These are phyloP conservation scores for Pipistrellus pygmaeus DNA, from an alignment of 2,797 vertebrate species.

Conservation along the genomic window DNA sequence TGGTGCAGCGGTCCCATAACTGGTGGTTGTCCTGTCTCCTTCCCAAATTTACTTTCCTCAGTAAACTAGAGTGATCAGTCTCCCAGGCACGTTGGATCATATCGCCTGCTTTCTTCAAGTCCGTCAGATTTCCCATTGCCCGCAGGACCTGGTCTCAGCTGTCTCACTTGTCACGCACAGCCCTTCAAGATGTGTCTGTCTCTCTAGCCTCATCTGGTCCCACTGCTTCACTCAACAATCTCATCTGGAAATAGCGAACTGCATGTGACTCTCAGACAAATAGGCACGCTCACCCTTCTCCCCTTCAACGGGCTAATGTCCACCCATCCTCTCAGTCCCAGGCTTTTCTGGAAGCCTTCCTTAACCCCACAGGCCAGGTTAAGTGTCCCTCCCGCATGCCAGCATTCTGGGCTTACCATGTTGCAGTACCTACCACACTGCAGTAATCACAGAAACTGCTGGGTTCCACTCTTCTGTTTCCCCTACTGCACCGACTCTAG, in stretches of 20 bases:
- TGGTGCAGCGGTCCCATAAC: not conserved
- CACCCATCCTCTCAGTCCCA: not conserved
- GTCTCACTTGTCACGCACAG: not conserved
- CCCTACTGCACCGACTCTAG: not conserved
- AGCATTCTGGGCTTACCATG: not conserved
- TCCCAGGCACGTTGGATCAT: not conserved
- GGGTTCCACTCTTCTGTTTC: not conserved
- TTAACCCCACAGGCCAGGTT: not conserved
- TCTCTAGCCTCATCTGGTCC: not conserved
- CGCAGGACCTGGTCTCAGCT: not conserved
- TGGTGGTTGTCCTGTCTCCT: not conserved
- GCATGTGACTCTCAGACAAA: not conserved
- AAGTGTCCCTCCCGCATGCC: not conserved
- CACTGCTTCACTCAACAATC: not conserved
- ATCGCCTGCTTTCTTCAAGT: not conserved
- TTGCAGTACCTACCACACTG: too few relatives aligned
- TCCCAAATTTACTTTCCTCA: not conserved
- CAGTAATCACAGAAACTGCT: not conserved
- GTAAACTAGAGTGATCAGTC: not conserved
- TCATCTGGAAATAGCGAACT: not conserved
- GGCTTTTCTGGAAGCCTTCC: not conserved
- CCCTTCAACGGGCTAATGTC: too few relatives aligned
- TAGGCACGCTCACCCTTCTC: not conserved
- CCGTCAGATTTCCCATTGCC: not conserved
- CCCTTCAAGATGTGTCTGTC: not conserved